These are phyloP conservation scores for Cavia aperea DNA, from an alignment of 2,113 vertebrate species.

Conservation along the genomic window DNA sequence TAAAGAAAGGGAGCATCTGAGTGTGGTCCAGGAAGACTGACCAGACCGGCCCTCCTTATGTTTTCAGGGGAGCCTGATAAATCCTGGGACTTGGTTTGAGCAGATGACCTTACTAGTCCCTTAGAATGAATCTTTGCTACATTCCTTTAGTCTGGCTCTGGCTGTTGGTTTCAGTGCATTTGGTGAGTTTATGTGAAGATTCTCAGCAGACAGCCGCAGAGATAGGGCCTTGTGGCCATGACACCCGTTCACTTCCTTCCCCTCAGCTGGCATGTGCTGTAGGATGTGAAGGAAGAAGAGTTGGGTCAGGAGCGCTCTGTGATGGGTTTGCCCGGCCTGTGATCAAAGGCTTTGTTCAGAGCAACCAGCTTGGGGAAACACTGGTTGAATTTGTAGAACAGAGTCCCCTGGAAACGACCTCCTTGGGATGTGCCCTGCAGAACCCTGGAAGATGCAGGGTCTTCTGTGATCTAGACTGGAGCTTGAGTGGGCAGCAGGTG, in stretches of 20 bases:
- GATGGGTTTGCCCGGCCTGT: neutral
- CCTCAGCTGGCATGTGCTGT: fast-evolving
- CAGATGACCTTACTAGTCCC: neutral
- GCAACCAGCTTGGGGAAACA: neutral
- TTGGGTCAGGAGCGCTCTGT: neutral
- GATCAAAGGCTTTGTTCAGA: neutral
- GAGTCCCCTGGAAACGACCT: neutral
- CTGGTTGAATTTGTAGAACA: neutral
- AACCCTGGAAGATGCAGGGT: neutral
- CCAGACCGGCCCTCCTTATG: neutral
- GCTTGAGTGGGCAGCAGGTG: neutral
- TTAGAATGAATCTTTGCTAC: neutral
- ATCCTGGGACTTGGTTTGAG: neutral
- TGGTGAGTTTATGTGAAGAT: neutral
- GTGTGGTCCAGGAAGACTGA: fast-evolving
- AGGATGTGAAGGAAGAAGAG: too few species aligned
- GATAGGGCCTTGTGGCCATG: neutral
- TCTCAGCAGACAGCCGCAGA: neutral
- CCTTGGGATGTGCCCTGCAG: neutral
- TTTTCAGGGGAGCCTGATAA: neutral
- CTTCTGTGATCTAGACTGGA: neutral
- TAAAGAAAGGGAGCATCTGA: neutral
- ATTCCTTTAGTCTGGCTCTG: neutral
- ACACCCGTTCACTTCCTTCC: neutral
- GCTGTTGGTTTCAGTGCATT: neutral